These are phyloP conservation scores for Pogonophryne albipinna DNA, from an alignment of 2,797 vertebrate species.

Conservation along the genomic window DNA sequence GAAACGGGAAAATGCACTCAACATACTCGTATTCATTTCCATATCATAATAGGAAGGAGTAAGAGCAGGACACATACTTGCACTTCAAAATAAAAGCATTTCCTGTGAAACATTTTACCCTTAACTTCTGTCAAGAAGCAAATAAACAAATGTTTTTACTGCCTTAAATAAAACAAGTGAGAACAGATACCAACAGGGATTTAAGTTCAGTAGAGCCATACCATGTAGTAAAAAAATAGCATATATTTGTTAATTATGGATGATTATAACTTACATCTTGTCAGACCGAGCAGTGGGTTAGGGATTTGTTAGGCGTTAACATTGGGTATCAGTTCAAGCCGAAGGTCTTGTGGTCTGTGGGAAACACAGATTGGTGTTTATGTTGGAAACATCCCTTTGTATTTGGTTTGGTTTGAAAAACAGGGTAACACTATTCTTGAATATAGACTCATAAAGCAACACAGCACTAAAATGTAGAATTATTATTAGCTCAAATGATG, in stretches of 20 bases:
- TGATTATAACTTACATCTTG: conserved; percentile 9
- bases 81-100: too few species aligned
- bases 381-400: conserved; percentile 71
- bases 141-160: too few species aligned
- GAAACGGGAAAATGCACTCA: too few species aligned
- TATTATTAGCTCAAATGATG: conserved; percentile 61
- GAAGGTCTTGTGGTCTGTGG: conserved; percentile 61
- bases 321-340: conserved; percentile 46
- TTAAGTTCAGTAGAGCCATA: background rate
- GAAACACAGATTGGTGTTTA: conserved; percentile 70
- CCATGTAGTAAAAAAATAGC: background rate
- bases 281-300: conserved; percentile 10
- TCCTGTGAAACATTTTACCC: too few species aligned
- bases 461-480: conserved; percentile 57
- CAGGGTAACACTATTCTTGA: conserved; percentile 67
- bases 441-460: conserved; percentile 69
- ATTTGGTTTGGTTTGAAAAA: conserved; percentile 79
- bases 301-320: conserved; percentile 53
- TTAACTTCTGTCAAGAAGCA: too few species aligned
- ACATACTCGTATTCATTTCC: too few species aligned
- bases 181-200: background rate
- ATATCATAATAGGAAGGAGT: too few species aligned
- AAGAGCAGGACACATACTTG: too few species aligned
- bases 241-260: background rate
- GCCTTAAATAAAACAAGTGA: background rate